Percentiles rank a stretch among this genome's conserved stretches.
These are phyloP conservation scores for Lasioglossum oenotherae DNA, from an alignment of 2,888 invertebrate species.

Conservation along the genomic window DNA sequence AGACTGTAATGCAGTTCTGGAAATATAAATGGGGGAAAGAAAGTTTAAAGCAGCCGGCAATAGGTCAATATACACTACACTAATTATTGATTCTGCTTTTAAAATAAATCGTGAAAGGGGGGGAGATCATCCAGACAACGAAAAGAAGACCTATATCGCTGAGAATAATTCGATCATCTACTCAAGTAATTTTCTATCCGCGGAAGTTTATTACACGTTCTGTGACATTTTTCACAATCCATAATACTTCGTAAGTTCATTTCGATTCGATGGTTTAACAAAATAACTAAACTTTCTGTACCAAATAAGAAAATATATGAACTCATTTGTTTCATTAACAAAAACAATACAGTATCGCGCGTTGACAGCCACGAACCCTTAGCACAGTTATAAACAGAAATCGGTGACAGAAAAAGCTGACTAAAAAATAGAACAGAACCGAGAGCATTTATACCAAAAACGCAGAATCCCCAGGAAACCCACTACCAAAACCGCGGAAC, in stretches of 20 bases:
- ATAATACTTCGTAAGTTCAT: not conserved
- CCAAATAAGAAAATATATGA: too few species aligned
- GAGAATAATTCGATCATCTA: slow-evolving; percentile 17
- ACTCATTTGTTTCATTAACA: too few species aligned
- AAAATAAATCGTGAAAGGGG: not conserved
- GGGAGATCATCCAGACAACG: not conserved
- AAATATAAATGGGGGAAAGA: not conserved
- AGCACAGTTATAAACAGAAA: not conserved
- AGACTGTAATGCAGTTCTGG: not conserved
- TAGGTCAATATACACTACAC: not conserved
- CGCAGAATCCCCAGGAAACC: not conserved
- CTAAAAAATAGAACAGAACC: not conserved
- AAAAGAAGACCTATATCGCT: not conserved
- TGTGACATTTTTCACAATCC: not conserved
- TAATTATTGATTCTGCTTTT: not conserved
- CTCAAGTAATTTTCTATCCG: not conserved
- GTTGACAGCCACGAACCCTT: too few species aligned
- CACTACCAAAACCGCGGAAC: not conserved
- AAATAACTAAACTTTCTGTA: too few species aligned
- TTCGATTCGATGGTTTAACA: too few species aligned
- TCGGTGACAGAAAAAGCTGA: not conserved
- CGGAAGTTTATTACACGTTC: too few species aligned
- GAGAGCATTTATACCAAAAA: not conserved
- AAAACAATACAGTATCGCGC: too few species aligned
- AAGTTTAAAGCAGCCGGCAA: not conserved